Evolutionary conservation across 1,140 invertebrate genomes (phyloP).

Genomic region (Oncopodura yosiiana): DNA sequence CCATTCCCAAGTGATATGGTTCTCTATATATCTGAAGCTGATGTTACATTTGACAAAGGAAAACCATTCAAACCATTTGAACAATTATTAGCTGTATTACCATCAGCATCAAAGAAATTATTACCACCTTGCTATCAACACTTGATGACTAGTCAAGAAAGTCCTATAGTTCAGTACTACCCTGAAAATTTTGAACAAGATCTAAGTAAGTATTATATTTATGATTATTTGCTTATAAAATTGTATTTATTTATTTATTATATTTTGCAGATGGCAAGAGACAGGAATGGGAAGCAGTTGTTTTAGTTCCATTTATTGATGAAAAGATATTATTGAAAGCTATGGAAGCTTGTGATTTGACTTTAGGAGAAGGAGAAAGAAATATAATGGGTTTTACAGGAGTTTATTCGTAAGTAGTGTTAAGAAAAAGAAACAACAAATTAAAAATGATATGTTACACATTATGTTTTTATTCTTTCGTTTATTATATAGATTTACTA

Average conservation of each 20-base stretch:
- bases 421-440: not conserved
- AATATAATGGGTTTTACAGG: conserved; percentile 74
- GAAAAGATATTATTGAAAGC: conserved; percentile 64
- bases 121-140: conserved; percentile 69
- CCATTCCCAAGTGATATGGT: conserved; percentile 90
- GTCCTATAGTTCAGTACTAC: conserved; percentile 81
- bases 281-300: conserved; percentile 95
- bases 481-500: conserved; percentile 12
- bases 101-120: conserved; percentile 56
- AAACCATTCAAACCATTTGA: conserved; percentile 88
- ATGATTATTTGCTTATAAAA: not conserved
- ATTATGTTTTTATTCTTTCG: not conserved
- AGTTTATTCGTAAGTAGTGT: conserved; percentile 40
- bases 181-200: conserved; percentile 80
- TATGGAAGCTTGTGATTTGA: conserved; percentile 63
- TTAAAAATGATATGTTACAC: not conserved
- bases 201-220: too few species aligned
- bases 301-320: conserved; percentile 92
- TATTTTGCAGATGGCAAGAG: conserved; percentile 93
- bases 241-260: too few species aligned
- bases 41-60: conserved; percentile 57
- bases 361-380: conserved; percentile 57
- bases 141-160: conserved; percentile 70
- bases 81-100: conserved; percentile 85
- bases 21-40: conserved; percentile 54